A percentile compares a stretch with the other conserved stretches of the same genome.
These are phyloP conservation scores for Pomacea maculata DNA, from an alignment of 1,140 invertebrate genomes.

Conservation along the genomic window DNA sequence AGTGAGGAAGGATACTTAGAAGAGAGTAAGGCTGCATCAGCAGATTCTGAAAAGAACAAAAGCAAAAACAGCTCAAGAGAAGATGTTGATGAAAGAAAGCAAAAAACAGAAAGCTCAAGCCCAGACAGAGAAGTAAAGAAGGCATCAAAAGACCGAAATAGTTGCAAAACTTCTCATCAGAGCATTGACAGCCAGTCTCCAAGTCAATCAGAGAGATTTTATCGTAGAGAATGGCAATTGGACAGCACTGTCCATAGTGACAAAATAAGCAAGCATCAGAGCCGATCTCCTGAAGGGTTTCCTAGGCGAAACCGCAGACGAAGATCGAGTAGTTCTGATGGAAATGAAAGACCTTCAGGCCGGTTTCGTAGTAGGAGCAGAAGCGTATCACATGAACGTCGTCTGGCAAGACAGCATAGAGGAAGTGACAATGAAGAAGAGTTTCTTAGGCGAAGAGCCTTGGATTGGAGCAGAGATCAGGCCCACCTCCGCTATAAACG, in stretches of 20 bases:
- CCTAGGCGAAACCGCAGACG: neutral
- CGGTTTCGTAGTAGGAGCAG: neutral
- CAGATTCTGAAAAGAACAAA: conserved; percentile 3
- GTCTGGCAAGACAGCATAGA: neutral
- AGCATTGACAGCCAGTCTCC: too few species aligned
- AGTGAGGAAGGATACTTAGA: too few species aligned
- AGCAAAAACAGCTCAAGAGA: neutral
- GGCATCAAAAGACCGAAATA: neutral
- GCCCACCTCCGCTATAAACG: conserved; percentile 6
- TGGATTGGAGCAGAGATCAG: conserved; percentile 16
- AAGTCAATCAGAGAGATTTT: too few species aligned
- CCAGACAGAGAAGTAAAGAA: neutral
- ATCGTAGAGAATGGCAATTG: too few species aligned
- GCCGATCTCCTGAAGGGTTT: neutral
- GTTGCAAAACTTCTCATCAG: neutral
- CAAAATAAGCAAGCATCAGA: neutral
- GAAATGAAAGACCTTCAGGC: neutral
- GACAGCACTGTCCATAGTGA: neutral
- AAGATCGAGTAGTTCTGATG: conserved; percentile 11
- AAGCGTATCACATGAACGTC: conserved; percentile 1
- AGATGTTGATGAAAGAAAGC: neutral
- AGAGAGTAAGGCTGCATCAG: too few species aligned
- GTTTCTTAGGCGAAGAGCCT: neutral
- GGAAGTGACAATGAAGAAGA: conserved; percentile 17
- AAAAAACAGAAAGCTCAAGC: conserved; percentile 10